Evolutionary conservation across 30 jellyfish, hydroid and myxozoan genomes (phyloP).

Genomic region (Hydractinia echinata): DNA sequence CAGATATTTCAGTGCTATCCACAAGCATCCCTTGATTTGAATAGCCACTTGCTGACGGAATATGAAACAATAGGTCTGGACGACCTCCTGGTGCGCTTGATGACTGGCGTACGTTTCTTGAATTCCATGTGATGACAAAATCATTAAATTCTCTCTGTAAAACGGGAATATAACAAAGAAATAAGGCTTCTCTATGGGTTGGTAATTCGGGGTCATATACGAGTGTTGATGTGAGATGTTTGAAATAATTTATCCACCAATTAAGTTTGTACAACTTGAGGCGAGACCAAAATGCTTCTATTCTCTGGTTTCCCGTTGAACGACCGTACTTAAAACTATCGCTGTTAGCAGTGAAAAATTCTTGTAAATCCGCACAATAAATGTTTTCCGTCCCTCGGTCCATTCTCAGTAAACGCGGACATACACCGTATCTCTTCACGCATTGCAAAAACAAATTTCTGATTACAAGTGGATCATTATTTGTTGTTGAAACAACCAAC

Average conservation of each 20-base stretch:
- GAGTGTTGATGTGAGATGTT: not conserved
- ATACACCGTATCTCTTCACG: too few relatives aligned
- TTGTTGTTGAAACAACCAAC: too few relatives aligned
- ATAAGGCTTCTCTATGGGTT: not conserved
- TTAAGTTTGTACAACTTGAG: not conserved
- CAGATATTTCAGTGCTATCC: not conserved
- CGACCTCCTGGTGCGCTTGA: slow-evolving; percentile 14
- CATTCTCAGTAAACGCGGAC: too few relatives aligned
- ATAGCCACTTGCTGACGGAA: slow-evolving; percentile 1
- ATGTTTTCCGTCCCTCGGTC: slow-evolving; percentile 3
- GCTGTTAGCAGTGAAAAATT: not conserved
- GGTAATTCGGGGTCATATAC: not conserved
- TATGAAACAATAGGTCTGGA: not conserved
- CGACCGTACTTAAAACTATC: slow-evolving; percentile 5
- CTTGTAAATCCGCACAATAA: not conserved
- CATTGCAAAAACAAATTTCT: too few relatives aligned
- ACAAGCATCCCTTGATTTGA: not conserved
- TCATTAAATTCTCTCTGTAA: slow-evolving; percentile 22
- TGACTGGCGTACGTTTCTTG: slow-evolving; percentile 7
- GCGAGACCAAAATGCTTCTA: slow-evolving; percentile 4
- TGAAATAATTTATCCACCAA: slow-evolving; percentile 13
- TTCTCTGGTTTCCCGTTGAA: not conserved
- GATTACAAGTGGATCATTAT: too few relatives aligned
- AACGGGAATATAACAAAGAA: slow-evolving; percentile 12
- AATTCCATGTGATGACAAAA: not conserved